Conservation (phyloP, 2,888 invertebrate species). For the Brenthis daphne region DNA sequence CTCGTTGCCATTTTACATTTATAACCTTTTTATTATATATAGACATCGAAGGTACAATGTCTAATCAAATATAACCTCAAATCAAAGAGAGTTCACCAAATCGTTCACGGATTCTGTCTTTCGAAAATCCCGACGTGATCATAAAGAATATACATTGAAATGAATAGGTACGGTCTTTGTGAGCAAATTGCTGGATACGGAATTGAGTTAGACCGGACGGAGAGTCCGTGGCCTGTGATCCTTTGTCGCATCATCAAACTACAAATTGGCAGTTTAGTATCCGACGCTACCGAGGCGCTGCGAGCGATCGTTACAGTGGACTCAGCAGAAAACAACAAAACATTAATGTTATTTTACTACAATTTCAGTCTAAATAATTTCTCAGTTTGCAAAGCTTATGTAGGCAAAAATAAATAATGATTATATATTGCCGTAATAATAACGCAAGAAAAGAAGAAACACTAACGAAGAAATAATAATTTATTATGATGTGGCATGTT, state of each 20-base stretch:
- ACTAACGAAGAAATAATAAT: too few relatives aligned
- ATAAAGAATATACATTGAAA: conserved; percentile 45
- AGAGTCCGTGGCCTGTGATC: conserved; percentile 52
- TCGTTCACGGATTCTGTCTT: conserved; percentile 34
- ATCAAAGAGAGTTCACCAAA: conserved; percentile 29
- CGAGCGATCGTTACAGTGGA: conserved; percentile 44
- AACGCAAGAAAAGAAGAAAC: too few relatives aligned
- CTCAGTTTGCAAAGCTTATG: not conserved
- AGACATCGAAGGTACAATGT: conserved; percentile 7
- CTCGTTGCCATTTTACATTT: too few relatives aligned
- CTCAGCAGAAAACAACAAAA: conserved; percentile 39
- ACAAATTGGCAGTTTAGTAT: conserved; percentile 71
- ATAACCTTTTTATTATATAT: too few relatives aligned
- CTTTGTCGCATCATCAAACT: conserved; percentile 73
- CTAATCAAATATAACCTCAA: conserved; percentile 37
- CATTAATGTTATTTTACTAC: conserved; percentile 36
- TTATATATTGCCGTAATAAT: too few relatives aligned
- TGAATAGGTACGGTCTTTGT: conserved; percentile 51
- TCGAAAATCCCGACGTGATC: conserved; percentile 39
- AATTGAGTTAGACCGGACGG: conserved; percentile 56
- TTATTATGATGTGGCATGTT: too few relatives aligned
- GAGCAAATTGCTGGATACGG: conserved; percentile 54
- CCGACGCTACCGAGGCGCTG: conserved; percentile 44
- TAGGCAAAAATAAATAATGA: too few relatives aligned
- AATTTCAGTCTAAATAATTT: conserved; percentile 5